Conservation (phyloP, 2,113 vertebrate genomes). For the Crotophaga sulcirostris region DNA sequence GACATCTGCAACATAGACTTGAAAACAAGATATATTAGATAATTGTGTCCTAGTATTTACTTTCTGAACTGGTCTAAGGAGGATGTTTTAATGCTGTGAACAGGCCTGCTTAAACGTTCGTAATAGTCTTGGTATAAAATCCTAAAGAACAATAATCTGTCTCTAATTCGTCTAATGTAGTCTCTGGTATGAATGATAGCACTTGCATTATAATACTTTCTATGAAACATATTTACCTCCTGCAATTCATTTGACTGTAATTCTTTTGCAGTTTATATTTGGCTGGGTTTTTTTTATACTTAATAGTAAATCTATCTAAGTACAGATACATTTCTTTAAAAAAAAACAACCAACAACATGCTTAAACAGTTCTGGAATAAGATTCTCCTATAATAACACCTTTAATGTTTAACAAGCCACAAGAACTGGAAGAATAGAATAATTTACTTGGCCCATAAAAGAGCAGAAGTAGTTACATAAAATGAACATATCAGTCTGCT, state of each 20-base stretch:
- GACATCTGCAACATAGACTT: background rate
- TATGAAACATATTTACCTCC: conserved; percentile 3
- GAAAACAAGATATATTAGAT: background rate
- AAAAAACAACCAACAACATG: background rate
- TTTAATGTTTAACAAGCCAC: conserved; percentile 42
- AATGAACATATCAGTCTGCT: conserved; percentile 40
- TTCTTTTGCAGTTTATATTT: conserved; percentile 38
- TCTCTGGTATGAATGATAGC: conserved; percentile 22
- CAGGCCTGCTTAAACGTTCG: background rate
- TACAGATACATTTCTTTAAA: background rate
- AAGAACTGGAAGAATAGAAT: conserved; percentile 37
- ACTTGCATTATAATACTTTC: background rate
- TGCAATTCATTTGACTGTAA: conserved; percentile 29
- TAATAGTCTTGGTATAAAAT: conserved; percentile 20
- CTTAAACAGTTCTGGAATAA: conserved; percentile 27
- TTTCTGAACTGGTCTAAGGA: conserved; percentile 10
- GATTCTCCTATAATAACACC: conserved; percentile 41
- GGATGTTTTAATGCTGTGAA: background rate
- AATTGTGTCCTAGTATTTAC: background rate
- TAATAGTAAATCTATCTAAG: conserved; percentile 2
- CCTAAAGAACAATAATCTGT: conserved; percentile 47
- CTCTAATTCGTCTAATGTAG: conserved; percentile 47
- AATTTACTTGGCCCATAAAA: conserved; percentile 60
- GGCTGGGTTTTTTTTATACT: background rate
- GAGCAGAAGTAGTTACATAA: conserved; percentile 57